Base-by-base conservation (phyloP, 2,113 vertebrate species). In the Chaenocephalus aceratus region DNA sequence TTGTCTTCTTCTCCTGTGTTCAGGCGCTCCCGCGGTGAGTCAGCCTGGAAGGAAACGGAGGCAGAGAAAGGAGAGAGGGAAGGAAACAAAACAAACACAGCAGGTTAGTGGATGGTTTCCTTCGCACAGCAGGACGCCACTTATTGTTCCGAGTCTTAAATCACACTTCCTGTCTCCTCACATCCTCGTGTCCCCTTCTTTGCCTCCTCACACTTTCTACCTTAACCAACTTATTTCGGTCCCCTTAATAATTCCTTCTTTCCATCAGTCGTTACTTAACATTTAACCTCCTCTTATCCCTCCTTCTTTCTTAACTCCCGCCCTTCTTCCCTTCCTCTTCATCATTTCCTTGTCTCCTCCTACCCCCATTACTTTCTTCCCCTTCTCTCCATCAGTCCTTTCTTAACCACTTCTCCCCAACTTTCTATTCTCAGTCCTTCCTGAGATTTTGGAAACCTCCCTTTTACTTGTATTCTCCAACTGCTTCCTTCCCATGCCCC, bases 1-100 rank as follows among this genome's bases (percentile, higher is more conserved):
- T 70, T 59, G 15, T 41, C 70, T 83, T 76, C 83, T 76, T 26
- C 83, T 84, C 26, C 70, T 58, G 75, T 52, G 68, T 78, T 84
- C 52, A 88, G 86, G 88, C 76, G 49, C 84, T 88, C 82, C 70
- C 52, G 86, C 52, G 70, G 77, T 92, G 90, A 93, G 84, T 95
- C 92, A 92, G 92, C 90, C 94, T 95, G 91, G 86, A 93, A 94
- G 92, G 93, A 94, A 94, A 86, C 86, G 67, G 83, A 80, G 76
- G 87, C 89, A 84, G 69, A 91, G 86, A 90, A 75, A 88, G 76
- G 72, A 83, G 80, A 86, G 77, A 75, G 73, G 62, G 71, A 34
- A 76, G 73, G 57, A 56, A 34, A 26, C 53, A 30, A 52, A 52
- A 44, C 61, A 36, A 59, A 51, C 56, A 62, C 71, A 85, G 75